Evolutionary conservation across 2,888 invertebrate genomes (phyloP).

Genomic region (Galeopsomyia nigrocyanea): DNA sequence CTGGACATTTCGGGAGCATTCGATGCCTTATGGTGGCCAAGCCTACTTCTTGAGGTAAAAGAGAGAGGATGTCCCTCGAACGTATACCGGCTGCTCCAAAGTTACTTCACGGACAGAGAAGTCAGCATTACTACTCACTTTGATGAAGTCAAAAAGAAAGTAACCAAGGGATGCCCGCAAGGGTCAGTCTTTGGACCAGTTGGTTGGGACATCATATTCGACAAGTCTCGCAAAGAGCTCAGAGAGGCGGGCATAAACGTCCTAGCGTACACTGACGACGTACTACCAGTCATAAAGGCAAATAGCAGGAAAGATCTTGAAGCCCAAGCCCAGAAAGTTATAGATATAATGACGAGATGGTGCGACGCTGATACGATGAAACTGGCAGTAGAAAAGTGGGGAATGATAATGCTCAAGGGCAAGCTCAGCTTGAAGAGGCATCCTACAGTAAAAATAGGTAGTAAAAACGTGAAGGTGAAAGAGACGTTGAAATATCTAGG

Average conservation of each 20-base stretch:
- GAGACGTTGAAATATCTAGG: constrained; percentile 23
- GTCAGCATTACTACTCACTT: no score
- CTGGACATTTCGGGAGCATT: no score
- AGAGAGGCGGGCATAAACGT: not conserved
- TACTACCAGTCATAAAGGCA: not conserved
- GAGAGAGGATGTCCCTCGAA: no score
- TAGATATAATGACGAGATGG: not conserved
- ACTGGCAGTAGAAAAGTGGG: constrained; percentile 32
- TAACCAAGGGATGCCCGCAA: constrained; percentile 45
- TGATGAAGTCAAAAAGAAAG: not conserved
- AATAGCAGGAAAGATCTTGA: no score
- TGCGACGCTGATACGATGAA: constrained; percentile 7
- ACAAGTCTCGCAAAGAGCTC: constrained; percentile 7
- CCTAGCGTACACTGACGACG: constrained; percentile 28
- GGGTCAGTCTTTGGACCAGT: no score
- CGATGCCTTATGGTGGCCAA: no score
- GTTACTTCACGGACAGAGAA: no score
- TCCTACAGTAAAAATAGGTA: not conserved
- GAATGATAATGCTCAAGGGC: constrained; percentile 26
- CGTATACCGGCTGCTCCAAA: no score
- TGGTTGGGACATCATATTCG: constrained; percentile 37
- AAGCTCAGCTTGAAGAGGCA: no score
- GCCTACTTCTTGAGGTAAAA: no score
- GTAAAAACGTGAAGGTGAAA: not conserved
- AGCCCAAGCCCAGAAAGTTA: not conserved